phyloP scores from a whole-genome alignment of 1,140 invertebrate genomes.

The Mesaphorura yosii region DNA sequence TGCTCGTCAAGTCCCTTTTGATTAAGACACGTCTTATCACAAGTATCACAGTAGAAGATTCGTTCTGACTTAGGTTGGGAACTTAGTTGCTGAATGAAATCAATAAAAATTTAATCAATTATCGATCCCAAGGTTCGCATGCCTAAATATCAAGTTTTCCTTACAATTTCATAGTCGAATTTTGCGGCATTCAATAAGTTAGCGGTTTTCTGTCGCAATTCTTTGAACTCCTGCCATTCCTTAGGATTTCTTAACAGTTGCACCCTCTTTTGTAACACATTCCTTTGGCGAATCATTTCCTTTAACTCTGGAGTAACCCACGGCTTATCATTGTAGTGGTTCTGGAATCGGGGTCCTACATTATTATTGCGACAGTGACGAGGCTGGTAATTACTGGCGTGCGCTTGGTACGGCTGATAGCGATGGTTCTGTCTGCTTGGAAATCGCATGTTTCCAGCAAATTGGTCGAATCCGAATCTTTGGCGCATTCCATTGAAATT shows the following conservation, averaged over 20 bases:
- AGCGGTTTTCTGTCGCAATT: not conserved
- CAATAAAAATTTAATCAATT: not conserved
- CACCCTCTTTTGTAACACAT: not conserved
- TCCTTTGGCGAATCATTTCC: not conserved
- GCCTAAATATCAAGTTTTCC: not conserved
- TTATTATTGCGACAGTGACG: too few relatives aligned
- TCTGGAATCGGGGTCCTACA: too few relatives aligned
- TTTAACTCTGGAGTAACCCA: not conserved
- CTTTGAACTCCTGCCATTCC: not conserved
- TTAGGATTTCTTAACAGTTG: not conserved
- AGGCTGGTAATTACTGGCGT: too few relatives aligned
- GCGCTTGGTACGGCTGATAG: too few relatives aligned
- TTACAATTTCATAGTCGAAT: not conserved
- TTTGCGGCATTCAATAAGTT: not conserved
- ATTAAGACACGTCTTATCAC: slow-evolving; percentile 56
- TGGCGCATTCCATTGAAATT: too few relatives aligned
- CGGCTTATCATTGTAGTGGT: too few relatives aligned
- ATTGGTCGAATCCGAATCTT: too few relatives aligned
- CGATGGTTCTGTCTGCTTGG: too few relatives aligned
- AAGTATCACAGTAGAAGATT: slow-evolving; percentile 53
- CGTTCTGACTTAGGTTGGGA: not conserved
- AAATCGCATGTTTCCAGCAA: too few relatives aligned
- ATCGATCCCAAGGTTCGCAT: not conserved
- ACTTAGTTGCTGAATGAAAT: not conserved
- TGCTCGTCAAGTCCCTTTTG: slow-evolving; percentile 50